Evolutionary conservation across 2,113 vertebrate genomes (phyloP).

Genomic region (Pollimyrus isidori): DNA sequence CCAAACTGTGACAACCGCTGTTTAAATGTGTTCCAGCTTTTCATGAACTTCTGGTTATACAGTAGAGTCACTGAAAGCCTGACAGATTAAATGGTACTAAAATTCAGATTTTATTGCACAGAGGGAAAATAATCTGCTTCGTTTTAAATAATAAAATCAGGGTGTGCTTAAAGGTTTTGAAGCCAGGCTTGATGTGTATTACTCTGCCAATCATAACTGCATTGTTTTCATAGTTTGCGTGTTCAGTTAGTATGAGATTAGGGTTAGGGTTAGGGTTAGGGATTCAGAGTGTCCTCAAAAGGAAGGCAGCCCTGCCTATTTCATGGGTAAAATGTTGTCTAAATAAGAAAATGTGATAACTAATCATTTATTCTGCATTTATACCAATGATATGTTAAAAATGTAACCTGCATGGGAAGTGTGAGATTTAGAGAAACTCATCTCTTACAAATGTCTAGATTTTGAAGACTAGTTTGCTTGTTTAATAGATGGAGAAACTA

Average conservation of each 20-base stretch:
- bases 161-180: neutral
- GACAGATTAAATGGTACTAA: neutral
- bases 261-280: too few relatives aligned
- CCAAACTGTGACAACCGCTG: neutral
- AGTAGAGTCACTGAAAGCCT: neutral
- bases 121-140: neutral
- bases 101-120: neutral
- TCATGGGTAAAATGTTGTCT: neutral
- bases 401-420: slow-evolving; percentile 8
- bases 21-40: neutral
- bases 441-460: neutral
- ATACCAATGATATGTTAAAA: slow-evolving; percentile 1
- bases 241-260: neutral
- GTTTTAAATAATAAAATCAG: neutral
- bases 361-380: neutral
- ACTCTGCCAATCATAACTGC: neutral
- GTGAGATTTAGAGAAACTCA: neutral
- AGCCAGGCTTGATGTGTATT: neutral
- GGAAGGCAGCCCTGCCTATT: neutral
- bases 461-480: neutral
- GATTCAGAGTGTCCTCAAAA: neutral
- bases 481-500: neutral
- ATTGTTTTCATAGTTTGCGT: neutral
- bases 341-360: neutral
- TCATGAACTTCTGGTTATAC: neutral